These are phyloP conservation scores for Aldabrachelys gigantea DNA, from an alignment of 2,113 vertebrate genomes.

Conservation along the genomic window DNA sequence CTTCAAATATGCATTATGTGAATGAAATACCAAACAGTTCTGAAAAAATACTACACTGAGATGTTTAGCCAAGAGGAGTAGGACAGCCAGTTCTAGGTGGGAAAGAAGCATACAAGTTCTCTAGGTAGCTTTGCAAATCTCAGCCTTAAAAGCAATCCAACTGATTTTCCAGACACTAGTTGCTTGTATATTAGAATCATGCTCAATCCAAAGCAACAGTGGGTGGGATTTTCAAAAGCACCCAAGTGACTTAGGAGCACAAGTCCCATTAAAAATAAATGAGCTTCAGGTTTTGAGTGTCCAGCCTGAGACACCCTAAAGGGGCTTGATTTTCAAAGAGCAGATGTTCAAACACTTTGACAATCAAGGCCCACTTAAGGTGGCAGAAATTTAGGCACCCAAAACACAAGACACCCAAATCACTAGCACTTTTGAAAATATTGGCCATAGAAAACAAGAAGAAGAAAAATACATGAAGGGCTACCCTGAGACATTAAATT, in stretches of 20 bases:
- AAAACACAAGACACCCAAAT: background rate
- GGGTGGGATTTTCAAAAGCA: background rate
- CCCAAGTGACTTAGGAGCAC: background rate
- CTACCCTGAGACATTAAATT: background rate
- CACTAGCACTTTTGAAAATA: background rate
- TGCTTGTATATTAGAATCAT: background rate
- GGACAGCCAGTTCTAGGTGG: background rate
- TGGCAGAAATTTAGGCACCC: background rate
- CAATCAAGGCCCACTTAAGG: background rate
- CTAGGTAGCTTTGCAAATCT: background rate
- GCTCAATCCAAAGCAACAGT: background rate
- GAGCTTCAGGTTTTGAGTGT: background rate
- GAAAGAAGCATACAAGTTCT: fast-evolving
- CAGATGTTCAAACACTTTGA: background rate
- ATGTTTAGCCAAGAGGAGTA: background rate
- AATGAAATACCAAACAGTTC: constrained; percentile 1
- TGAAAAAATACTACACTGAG: background rate
- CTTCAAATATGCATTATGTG: background rate
- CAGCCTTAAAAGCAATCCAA: background rate
- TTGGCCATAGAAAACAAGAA: background rate
- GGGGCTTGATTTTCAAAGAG: background rate
- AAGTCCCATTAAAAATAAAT: background rate
- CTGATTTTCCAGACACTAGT: background rate
- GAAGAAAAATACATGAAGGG: background rate
- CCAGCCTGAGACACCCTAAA: background rate